phyloP scores from a whole-genome alignment of 1,140 invertebrate genomes.

The Hermetia illucens region DNA sequence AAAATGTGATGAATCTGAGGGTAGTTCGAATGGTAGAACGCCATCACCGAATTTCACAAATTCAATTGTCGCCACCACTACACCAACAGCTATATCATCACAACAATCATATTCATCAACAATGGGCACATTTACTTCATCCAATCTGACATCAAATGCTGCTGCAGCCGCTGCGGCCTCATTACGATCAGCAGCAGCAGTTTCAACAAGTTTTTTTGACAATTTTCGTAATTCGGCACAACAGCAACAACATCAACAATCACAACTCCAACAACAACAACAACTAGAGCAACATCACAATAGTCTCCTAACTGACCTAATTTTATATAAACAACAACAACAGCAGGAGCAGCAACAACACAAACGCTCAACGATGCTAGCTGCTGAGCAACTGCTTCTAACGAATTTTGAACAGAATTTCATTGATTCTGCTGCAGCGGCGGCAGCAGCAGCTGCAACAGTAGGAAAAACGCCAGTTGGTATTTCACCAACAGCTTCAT shows the following conservation, averaged over 20 bases:
- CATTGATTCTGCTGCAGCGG: background rate
- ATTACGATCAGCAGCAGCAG: too few relatives aligned
- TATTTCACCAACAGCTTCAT: conserved; percentile 1
- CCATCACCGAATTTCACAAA: conserved; percentile 1
- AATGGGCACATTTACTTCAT: too few relatives aligned
- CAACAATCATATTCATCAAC: background rate
- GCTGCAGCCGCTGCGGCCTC: too few relatives aligned
- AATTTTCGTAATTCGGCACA: too few relatives aligned
- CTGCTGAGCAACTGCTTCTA: too few relatives aligned
- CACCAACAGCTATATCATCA: background rate
- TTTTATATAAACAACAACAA: conserved; percentile 3
- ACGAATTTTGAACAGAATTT: background rate
- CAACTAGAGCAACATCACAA: conserved; percentile 1
- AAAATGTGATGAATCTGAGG: background rate
- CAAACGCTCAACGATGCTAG: conserved; percentile 4
- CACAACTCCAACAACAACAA: conserved; percentile 5
- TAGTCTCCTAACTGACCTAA: background rate
- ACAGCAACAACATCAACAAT: background rate
- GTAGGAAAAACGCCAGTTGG: background rate
- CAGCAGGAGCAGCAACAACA: conserved; percentile 1
- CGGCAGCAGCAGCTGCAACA: background rate
- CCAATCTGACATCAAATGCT: too few relatives aligned
- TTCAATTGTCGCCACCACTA: background rate
- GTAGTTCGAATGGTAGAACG: conserved; percentile 1
- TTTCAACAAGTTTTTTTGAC: too few relatives aligned